A percentile compares a stretch with the other conserved stretches of the same genome.
Conservation (phyloP, 2,113 vertebrate genomes). For the Trochalopteron elliotii region DNA sequence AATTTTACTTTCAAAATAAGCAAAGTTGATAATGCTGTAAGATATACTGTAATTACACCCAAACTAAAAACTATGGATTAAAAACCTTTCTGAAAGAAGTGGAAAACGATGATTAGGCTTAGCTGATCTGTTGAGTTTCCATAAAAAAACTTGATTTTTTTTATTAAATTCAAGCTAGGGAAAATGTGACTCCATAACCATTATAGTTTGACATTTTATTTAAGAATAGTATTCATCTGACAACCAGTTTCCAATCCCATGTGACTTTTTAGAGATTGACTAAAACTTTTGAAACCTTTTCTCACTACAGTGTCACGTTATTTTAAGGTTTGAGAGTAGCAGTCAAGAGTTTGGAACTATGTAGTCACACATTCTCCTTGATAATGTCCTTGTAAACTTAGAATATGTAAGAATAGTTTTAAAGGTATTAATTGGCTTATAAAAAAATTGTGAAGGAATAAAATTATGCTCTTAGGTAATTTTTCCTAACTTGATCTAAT, state of each 20-base stretch:
- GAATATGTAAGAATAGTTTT: background rate
- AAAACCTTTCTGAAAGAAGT: slow-evolving; percentile 49
- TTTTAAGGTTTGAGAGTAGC: background rate
- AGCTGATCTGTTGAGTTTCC: slow-evolving; percentile 28
- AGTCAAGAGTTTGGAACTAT: background rate
- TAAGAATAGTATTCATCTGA: slow-evolving; percentile 52
- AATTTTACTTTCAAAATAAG: background rate
- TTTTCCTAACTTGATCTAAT: background rate
- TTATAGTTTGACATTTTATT: slow-evolving; percentile 58
- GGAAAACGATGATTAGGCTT: slow-evolving; percentile 45
- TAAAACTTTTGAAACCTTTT: slow-evolving; percentile 35
- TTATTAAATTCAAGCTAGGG: slow-evolving; percentile 44
- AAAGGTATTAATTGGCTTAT: background rate
- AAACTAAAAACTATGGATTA: background rate
- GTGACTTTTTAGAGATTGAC: slow-evolving; percentile 11
- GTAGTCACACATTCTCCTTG: background rate
- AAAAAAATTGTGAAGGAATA: background rate
- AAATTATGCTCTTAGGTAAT: background rate
- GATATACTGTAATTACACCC: background rate
- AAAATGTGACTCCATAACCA: slow-evolving; percentile 21
- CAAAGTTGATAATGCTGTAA: background rate
- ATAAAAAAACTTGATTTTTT: slow-evolving; percentile 32
- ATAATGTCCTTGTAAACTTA: background rate
- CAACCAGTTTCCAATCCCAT: slow-evolving; percentile 18
- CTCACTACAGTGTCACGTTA: background rate